phyloP scores from a whole-genome alignment of 2,113 vertebrate genomes.

The Ramphastos sulfuratus region DNA sequence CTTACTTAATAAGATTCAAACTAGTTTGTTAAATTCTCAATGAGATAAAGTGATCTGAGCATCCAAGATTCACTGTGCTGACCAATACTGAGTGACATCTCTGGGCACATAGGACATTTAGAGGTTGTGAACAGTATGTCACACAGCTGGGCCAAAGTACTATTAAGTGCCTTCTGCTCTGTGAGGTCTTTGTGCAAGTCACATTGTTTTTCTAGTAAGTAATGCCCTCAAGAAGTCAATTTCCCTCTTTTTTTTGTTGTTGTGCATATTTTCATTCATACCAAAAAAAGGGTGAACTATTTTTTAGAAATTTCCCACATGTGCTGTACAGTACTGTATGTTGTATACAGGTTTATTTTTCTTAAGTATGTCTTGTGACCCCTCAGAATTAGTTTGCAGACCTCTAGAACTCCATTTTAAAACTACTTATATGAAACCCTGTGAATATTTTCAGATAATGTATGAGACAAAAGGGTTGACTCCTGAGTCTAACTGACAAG shows the following conservation, averaged over 20 bases:
- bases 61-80: not conserved
- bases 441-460: not conserved
- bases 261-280: not conserved
- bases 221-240: not conserved
- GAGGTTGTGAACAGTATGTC: not conserved
- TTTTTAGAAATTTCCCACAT: not conserved
- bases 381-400: not conserved
- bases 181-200: not conserved
- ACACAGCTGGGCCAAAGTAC: not conserved
- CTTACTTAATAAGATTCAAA: not conserved
- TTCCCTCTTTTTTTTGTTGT: not conserved
- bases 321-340: not conserved
- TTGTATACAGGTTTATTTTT: not conserved
- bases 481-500: not conserved
- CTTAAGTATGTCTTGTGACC: not conserved
- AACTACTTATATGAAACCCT: not conserved
- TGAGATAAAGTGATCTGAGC: not conserved
- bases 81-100: not conserved
- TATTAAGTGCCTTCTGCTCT: not conserved
- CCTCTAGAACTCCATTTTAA: not conserved
- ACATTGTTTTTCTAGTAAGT: not conserved
- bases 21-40: not conserved
- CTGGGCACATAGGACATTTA: not conserved
- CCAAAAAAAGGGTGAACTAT: not conserved
- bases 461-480: not conserved